phyloP scores from a whole-genome alignment of 2,797 vertebrate species.

The Nannoperca obscura region DNA sequence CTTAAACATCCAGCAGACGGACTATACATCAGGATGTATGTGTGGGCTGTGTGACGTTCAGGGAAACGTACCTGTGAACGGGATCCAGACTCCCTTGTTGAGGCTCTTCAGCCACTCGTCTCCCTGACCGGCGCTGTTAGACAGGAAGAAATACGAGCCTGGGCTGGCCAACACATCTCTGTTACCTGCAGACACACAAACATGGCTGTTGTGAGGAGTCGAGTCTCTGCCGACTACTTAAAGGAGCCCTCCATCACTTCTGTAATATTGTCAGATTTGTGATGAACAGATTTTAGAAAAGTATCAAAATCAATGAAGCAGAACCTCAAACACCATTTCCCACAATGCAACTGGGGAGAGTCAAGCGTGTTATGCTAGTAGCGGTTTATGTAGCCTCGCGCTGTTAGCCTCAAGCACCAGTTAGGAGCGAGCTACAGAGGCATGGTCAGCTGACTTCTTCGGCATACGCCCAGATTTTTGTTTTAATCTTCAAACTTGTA shows the following conservation, averaged over 20 bases:
- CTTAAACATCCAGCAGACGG: background rate
- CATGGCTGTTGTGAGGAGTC: background rate
- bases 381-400: background rate
- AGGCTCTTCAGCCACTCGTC: conserved; percentile 88
- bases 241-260: background rate
- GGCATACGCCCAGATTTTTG: background rate
- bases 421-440: background rate
- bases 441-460: too few relatives aligned
- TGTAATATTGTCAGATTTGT: too few relatives aligned
- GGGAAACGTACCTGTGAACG: conserved; percentile 82
- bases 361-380: background rate
- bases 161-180: conserved; percentile 86
- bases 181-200: conserved; percentile 73
- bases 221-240: background rate
- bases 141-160: conserved; percentile 88
- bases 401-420: background rate
- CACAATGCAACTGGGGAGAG: too few relatives aligned
- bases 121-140: conserved; percentile 86
- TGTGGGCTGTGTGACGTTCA: background rate
- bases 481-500: background rate
- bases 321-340: too few relatives aligned
- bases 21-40: background rate
- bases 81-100: conserved; percentile 87
- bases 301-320: too few relatives aligned
- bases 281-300: too few relatives aligned